Evolutionary conservation across 2,113 vertebrate species (phyloP), one percentile per base, ranked within the genome.

Genomic region (Semnornis frantzii): DNA sequence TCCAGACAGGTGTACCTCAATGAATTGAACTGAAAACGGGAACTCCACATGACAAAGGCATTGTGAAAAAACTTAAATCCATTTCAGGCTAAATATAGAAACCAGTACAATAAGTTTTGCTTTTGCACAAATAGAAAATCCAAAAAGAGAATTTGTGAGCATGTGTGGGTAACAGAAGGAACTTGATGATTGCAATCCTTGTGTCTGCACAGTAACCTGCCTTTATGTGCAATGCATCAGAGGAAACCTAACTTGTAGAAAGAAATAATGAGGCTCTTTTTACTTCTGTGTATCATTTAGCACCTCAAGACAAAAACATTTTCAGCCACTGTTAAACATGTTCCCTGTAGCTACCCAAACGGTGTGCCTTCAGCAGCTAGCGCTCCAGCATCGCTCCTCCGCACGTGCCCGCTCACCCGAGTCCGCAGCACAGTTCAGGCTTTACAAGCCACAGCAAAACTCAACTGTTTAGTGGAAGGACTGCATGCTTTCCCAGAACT

Each of bases 251-350:
- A 72, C 30, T 82, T 50, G 27, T 62, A 39, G 55, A 92, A 72
- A 78, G 58, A 69, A 27, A 87, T 91, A 87, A 90, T 50, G 30
- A 79, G 37, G 60, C 55, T 79, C 77, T 90, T 85, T 90, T 88
- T 23, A 84, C 70, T 52, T 78, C 66, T 82, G 16, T 55, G n/a
- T 81, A 81, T 83, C 52, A 81, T 44, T 39, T 94, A 46, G 48
- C n/a, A 73, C 24, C 54, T 82, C 33, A 60, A 81, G 63, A 88
- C 65, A n/a, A 65, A 59, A 93, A 92, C 31, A 88, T 78, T 87
- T 71, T 74, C 57, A 93, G 48, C 9, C 52, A 42, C 31, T 59
- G 31, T 52, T 77, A 80, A 77, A 46, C 34, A 37, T 14, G 18
- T 25, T 84, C 46, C 69, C 48, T 39, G 33, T 31, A 88, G 66